phyloP scores from a whole-genome alignment of 2,888 invertebrate genomes.

The Orthonychiurus folsomi region DNA sequence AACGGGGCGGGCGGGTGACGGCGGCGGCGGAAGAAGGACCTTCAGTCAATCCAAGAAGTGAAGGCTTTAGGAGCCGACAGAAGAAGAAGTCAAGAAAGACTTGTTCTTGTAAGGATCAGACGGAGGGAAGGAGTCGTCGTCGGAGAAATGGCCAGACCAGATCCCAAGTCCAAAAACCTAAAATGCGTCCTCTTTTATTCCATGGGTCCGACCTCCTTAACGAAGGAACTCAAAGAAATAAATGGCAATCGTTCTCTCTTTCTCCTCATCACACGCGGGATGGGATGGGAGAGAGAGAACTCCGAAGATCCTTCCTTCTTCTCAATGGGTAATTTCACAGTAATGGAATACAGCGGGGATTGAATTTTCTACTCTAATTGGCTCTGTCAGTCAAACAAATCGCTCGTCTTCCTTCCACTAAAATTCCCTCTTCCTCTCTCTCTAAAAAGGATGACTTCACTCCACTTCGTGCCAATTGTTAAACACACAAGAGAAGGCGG shows the following conservation, averaged over 20 bases:
- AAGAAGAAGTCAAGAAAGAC: background rate
- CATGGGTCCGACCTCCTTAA: no score
- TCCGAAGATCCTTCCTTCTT: constrained; percentile 40
- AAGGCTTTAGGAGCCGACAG: background rate
- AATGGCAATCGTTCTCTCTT: constrained; percentile 40
- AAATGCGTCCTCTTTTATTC: no score
- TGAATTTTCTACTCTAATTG: constrained; percentile 42
- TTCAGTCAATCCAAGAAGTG: background rate
- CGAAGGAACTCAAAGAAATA: constrained; percentile 36
- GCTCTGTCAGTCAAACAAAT: constrained; percentile 42
- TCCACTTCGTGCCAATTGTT: no score
- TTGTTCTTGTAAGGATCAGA: background rate
- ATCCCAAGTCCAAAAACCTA: no score
- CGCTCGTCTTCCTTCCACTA: constrained; percentile 23
- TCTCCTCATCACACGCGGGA: constrained; percentile 1
- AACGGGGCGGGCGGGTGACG: no score
- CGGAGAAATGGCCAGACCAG: background rate
- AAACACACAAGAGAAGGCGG: no score
- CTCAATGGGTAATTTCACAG: constrained; percentile 42
- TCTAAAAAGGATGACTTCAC: background rate
- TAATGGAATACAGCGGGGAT: constrained; percentile 42
- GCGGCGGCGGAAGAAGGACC: no score
- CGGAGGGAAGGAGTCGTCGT: background rate
- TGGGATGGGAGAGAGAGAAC: constrained; percentile 29
- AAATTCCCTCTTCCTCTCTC: background rate